phyloP scores from a whole-genome alignment of 2,888 invertebrate species.

The Lacanobia oleracea region DNA sequence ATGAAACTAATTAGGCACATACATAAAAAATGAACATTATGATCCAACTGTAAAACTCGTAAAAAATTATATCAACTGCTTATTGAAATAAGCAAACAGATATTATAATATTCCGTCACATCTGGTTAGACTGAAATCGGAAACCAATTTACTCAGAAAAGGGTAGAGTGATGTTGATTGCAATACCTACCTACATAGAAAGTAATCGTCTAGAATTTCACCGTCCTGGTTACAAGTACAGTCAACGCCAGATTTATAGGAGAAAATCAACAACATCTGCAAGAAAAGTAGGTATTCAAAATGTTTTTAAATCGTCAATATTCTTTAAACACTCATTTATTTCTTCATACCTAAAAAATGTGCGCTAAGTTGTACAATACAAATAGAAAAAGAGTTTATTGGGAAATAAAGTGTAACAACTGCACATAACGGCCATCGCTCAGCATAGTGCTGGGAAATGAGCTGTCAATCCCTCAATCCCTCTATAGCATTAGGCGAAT shows the following conservation, averaged over 20 bases:
- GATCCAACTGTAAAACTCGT: background rate
- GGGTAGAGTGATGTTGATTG: conserved; percentile 11
- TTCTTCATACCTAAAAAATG: no score
- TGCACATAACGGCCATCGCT: background rate
- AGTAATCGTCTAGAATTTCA: conserved; percentile 32
- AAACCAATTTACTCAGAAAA: conserved; percentile 46
- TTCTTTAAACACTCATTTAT: no score
- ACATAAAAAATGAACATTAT: no score
- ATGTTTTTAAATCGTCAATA: no score
- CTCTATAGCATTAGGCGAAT: background rate
- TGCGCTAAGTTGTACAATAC: no score
- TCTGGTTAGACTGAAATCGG: conserved; percentile 28
- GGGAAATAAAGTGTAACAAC: no score
- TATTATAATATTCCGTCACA: conserved; percentile 24
- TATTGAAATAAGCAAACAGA: conserved; percentile 1
- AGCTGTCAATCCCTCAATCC: background rate
- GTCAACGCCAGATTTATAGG: no score
- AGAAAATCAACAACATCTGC: no score
- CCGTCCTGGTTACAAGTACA: background rate
- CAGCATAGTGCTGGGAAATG: background rate
- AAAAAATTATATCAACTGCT: conserved; percentile 12
- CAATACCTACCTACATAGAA: conserved; percentile 7
- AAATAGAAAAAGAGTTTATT: no score
- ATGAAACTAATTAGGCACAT: no score
- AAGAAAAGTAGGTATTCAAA: no score